These are phyloP conservation scores for Prunella himalayana DNA, from an alignment of 2,113 vertebrate genomes.

Conservation along the genomic window DNA sequence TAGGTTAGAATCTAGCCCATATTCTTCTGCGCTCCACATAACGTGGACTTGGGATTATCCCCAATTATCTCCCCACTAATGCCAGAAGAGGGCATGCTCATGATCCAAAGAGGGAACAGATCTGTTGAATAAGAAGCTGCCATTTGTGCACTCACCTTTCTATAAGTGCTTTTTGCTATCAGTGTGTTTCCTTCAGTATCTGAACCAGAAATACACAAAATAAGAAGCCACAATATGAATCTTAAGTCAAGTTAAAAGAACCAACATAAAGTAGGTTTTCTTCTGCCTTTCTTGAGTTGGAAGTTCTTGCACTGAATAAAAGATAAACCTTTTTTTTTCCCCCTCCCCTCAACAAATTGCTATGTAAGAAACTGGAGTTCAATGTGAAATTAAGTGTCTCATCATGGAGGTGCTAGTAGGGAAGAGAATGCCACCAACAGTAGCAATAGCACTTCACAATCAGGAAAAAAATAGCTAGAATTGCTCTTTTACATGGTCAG, in stretches of 20 bases:
- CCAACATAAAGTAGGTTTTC: neutral
- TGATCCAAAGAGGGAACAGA: neutral
- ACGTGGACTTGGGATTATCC: neutral
- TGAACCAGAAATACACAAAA: neutral
- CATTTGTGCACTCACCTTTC: neutral
- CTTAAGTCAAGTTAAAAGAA: neutral
- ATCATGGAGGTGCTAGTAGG: neutral
- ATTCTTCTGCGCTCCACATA: neutral
- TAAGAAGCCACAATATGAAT: neutral
- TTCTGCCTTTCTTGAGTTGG: neutral
- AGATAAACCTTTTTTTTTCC: neutral
- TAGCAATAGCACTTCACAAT: neutral
- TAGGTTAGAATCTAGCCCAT: neutral
- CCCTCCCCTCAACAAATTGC: neutral
- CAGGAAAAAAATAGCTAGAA: neutral
- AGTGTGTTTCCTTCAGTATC: neutral
- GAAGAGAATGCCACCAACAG: neutral
- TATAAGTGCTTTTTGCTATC: neutral
- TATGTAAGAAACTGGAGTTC: neutral
- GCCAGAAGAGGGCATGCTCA: neutral
- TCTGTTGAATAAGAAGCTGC: neutral
- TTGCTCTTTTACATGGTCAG: neutral
- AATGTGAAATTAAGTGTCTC: neutral
- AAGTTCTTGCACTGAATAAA: neutral
- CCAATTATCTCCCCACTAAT: neutral